A percentile compares a stretch with the other conserved stretches of the same genome.
phyloP scores from a whole-genome alignment of 92 coral and sea anemone genomes.

The Siderastrea radians region DNA sequence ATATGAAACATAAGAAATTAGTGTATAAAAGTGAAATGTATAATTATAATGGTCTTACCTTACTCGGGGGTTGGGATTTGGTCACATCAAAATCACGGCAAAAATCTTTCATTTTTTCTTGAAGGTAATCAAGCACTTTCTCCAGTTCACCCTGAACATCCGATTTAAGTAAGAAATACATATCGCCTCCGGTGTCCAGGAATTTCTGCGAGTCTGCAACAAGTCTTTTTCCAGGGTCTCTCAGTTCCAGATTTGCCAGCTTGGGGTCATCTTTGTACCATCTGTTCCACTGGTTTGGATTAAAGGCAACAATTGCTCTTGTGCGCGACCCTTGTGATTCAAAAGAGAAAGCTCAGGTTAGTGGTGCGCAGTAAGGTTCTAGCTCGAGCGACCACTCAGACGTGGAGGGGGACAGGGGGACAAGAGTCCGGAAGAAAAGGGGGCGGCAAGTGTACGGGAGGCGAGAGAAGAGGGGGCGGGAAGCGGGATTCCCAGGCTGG shows the following conservation, averaged over 20 bases:
- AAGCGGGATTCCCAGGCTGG: too few species aligned
- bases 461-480: too few species aligned
- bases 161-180: constrained; percentile 78
- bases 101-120: constrained; percentile 36
- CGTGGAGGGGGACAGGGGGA: not conserved
- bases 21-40: too few species aligned
- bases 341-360: not conserved
- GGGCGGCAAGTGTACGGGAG: not conserved
- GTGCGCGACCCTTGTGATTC: constrained; percentile 55
- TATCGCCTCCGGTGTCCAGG: constrained; percentile 85
- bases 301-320: constrained; percentile 77
- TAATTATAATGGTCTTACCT: constrained; percentile 2
- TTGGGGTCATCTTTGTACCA: constrained; percentile 76
- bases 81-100: constrained; percentile 54
- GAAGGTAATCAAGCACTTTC: constrained; percentile 45
- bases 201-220: constrained; percentile 77
- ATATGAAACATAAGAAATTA: too few species aligned
- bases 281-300: constrained; percentile 79
- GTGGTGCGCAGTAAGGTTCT: not conserved
- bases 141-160: constrained; percentile 51
- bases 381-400: too few species aligned
- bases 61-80: constrained; percentile 45
- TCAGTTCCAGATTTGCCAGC: constrained; percentile 61
- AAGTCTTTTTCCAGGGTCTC: constrained; percentile 36
- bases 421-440: not conserved